Evolutionary conservation across 2,113 vertebrate species (phyloP), one percentile per base, ranked within the genome.

Genomic region (Motacilla tschutschensis): DNA sequence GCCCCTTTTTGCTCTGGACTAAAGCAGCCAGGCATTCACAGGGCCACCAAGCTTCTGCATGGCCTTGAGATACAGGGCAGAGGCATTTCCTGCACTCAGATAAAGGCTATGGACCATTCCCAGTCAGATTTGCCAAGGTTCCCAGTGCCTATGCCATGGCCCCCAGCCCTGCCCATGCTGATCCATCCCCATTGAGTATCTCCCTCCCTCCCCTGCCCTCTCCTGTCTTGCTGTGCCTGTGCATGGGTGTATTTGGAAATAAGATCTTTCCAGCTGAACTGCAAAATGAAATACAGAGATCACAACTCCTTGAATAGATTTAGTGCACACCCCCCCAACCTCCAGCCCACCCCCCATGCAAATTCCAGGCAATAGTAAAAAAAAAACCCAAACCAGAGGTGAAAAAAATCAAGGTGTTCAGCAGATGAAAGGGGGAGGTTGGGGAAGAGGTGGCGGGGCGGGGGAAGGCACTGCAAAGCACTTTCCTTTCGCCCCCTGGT

Each of bases 221-320:
- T 91, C 94, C 88, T 90, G 93, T 89, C 82, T 66, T 14, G 91
- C 89, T 29, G 91, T 83, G 95, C 88, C 93, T 95, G 95, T 91
- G 92, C 96, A 96, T 97, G 96, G 97, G 97, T 96, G 96, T 97
- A 94, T 94, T 92, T 95, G 95, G 95, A 97, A 96, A 94, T 5
- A 90, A 96, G 95, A 96, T 96, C 95, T 91, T 97, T 97, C 95
- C 96, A 97, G 95, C 92, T 93, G 91, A 96, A 95, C 87, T 89
- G 93, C 93, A 96, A 96, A 97, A 96, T 92, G 92, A 96, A 97
- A 96, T 62, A 92, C 78, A 90, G 91, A 91, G 93, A 96, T 94
- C 93, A 94, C 93, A 94, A 94, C 84, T 95, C 94, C 93, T 95
- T 28, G 89, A 95, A 95, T 87, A 95, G 95, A 83, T 94, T 87